Base-by-base conservation (phyloP, 2,888 invertebrate genomes). In the Daptonema setosum region DNA sequence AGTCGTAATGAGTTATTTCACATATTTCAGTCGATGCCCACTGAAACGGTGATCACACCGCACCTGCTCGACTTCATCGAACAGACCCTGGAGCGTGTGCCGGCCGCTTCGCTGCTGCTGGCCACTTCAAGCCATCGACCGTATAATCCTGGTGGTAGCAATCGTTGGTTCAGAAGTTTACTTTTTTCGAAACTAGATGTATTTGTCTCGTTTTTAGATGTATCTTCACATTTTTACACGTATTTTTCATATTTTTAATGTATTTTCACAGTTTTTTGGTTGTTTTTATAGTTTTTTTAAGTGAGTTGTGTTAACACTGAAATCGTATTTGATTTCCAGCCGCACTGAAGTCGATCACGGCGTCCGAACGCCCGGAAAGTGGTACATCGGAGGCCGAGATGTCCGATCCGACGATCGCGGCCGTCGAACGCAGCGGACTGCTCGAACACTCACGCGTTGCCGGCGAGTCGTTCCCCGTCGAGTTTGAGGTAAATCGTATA, bases 1-100 rank as follows among this genome's bases (percentile, higher is more conserved):
- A n/a, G n/a, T n/a, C n/a, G n/a, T n/a, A n/a, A n/a, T n/a, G n/a
- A n/a, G n/a, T n/a, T n/a, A n/a, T n/a, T n/a, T n/a, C n/a, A n/a
- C 28, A 35, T 35, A 1, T 75, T 97, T 61, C 90, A 95, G 74
- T 87, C 88, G 68, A 87, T 95, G 65, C 93, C 95, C 0, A 90
- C 87, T 67, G 93, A 95, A 74, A 95, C 95, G 28, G 83, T 93
- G 63, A 87, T 97, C 68, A 90, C 87, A 63, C 95, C 97, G 0
- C 88, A 90, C 67, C 85, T 97, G 64, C 77, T 97, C 56, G 67
- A 70, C 50, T 97, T 95, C 73, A 73, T 97, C 62, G 95, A 97
- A 70, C 93, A 93, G 74, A 90, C 91, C 0, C 73, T 95, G 43
- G 93, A 95, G 68, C 91, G 93, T 0, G 85, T 95, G 68, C 90